Evolutionary conservation across 2,888 invertebrate genomes (phyloP).

Genomic region (Thereva nobilitata): DNA sequence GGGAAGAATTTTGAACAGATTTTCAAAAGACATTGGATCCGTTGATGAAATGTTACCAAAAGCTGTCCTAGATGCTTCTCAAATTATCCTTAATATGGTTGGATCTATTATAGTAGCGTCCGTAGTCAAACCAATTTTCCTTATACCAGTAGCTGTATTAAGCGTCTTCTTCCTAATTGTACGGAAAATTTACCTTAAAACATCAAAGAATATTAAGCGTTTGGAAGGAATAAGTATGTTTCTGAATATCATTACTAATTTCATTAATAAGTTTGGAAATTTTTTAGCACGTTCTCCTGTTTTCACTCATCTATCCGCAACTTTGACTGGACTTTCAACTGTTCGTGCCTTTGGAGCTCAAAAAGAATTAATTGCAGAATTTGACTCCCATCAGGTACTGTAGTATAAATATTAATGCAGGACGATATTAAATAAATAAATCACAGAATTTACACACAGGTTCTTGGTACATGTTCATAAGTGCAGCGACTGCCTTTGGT

Average conservation of each 20-base stretch:
- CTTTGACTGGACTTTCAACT: conserved; percentile 74
- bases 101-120: conserved; percentile 68
- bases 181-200: conserved; percentile 67
- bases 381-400: conserved; percentile 63
- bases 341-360: conserved; percentile 73
- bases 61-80: conserved; percentile 68
- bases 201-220: conserved; percentile 71
- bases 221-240: conserved; percentile 67
- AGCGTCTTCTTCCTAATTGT: conserved; percentile 64
- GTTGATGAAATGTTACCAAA: conserved; percentile 78
- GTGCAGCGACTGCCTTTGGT: conserved; percentile 67
- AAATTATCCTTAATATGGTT: conserved; percentile 59
- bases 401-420: neutral
- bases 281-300: conserved; percentile 75
- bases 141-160: conserved; percentile 64
- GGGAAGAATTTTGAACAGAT: conserved; percentile 75
- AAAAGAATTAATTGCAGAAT: conserved; percentile 65
- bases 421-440: neutral
- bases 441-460: conserved; percentile 67
- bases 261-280: neutral
- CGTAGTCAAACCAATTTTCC: conserved; percentile 64
- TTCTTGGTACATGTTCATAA: conserved; percentile 69
- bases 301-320: conserved; percentile 75
- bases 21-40: conserved; percentile 84
- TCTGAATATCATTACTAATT: conserved; percentile 3